Percentiles rank a stretch among this genome's conserved stretches.
These are phyloP conservation scores for Pluvialis apricaria DNA, from an alignment of 2,113 vertebrate species.

Conservation along the genomic window DNA sequence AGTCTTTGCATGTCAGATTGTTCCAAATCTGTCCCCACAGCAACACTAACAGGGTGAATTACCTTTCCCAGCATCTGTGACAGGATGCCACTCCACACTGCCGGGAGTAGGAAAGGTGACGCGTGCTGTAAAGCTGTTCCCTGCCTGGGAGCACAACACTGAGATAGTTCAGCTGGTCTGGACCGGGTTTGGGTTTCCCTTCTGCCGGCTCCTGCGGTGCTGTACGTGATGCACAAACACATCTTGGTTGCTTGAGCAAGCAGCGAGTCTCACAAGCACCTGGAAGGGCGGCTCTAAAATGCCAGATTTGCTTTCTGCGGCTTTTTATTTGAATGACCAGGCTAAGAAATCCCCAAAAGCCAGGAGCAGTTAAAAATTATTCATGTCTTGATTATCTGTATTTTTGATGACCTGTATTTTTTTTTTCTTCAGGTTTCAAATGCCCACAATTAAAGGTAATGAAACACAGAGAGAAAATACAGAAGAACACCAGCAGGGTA, in stretches of 20 bases:
- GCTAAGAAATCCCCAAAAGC: not conserved
- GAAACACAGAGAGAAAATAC: not conserved
- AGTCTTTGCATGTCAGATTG: not conserved
- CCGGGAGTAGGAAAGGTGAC: not conserved
- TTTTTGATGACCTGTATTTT: too few relatives aligned
- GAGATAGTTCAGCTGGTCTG: not conserved
- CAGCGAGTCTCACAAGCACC: fast-evolving
- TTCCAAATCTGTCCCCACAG: not conserved
- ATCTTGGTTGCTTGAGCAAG: not conserved
- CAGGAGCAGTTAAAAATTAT: not conserved
- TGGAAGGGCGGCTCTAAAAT: not conserved
- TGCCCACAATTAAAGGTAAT: not conserved
- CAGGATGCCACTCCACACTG: not conserved
- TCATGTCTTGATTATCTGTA: not conserved
- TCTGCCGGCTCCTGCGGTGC: not conserved
- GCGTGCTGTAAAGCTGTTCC: too few relatives aligned
- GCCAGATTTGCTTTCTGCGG: not conserved
- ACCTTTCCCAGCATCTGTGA: not conserved
- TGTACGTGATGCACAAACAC: not conserved
- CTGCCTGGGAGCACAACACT: fast-evolving
- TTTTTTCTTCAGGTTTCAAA: not conserved
- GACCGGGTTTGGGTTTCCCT: too few relatives aligned
- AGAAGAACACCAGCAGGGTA: not conserved
- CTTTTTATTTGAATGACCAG: not conserved
- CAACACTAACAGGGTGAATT: too few relatives aligned